Evolutionary conservation across 2,797 vertebrate genomes (phyloP).

Genomic region (Tadarida brasiliensis): DNA sequence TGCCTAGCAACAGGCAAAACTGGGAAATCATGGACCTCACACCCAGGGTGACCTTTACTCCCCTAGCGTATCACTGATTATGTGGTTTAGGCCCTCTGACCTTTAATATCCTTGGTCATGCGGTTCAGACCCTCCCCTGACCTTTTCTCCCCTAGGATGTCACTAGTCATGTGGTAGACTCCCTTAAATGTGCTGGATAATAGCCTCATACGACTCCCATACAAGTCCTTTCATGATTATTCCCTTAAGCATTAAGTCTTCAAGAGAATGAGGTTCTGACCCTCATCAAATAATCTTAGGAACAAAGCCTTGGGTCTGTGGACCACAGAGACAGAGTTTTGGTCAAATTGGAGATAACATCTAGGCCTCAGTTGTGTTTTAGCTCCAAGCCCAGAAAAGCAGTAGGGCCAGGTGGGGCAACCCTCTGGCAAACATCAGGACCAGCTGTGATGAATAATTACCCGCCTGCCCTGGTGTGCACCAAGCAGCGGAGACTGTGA

Average conservation of each 20-base stretch:
- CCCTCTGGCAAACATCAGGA: background rate
- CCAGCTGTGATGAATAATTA: background rate
- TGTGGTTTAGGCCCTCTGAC: background rate
- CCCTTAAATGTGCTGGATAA: background rate
- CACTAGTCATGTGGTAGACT: background rate
- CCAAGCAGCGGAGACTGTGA: background rate
- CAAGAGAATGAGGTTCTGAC: background rate
- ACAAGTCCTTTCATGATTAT: background rate
- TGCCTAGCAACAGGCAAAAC: background rate
- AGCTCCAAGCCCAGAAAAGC: background rate
- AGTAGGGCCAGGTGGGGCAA: background rate
- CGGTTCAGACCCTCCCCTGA: background rate
- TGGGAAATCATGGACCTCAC: background rate
- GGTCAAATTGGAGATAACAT: background rate
- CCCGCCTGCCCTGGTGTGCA: background rate
- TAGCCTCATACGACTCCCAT: background rate
- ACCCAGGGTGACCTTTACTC: background rate
- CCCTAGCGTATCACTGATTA: background rate
- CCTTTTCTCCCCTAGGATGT: background rate
- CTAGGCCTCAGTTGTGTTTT: background rate
- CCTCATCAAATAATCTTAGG: background rate
- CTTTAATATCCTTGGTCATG: background rate
- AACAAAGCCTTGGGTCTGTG: background rate
- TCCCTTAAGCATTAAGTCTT: background rate
- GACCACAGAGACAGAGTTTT: background rate